Base-by-base conservation (phyloP, 2,113 vertebrate species). In the Callopanchax toddi region DNA sequence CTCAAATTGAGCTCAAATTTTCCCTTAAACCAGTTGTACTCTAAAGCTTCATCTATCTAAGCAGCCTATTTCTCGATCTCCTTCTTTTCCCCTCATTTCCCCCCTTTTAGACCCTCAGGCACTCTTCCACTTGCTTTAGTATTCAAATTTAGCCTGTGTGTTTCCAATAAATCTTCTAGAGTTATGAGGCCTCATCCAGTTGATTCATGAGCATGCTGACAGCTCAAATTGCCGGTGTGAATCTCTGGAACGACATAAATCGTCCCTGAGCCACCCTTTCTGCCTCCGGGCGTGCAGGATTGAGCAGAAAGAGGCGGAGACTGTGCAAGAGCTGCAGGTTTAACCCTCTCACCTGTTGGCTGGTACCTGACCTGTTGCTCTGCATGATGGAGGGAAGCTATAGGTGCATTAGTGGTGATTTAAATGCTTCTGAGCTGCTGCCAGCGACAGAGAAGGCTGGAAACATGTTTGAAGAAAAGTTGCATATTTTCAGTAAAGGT, bases 191-290 rank as follows among this genome's bases (percentile, higher is more conserved):
- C 89, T 89, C 90, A 83, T 83, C 88, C 77, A 71, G 82, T 67
- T 92, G 92, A 93, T 92, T 93, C 88, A 93, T 89, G 86, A 85
- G 78, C 73, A 40, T 3, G 61, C 59, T 92, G 92, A 93, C 92
- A 92, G 88, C 77, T 90, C 79, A 87, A 92, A 93, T 92, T 92
- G 89, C 87, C 18, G 57, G 90, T 92, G 91, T 90, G 88, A 90
- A 89, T 92, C 85, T 71, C 83, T 92, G 91, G 91, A 92, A 86
- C 12, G 70, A 81, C 88, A 92, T 92, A 60, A 93, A 82, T 89
- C 72, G 49, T 63, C 61, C 60, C 67, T 8, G 40, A 73, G 80
- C 80, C 75, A 66, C 72, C 74, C 72, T 72, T 20, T 69, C 25
- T 55, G 73, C 71, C 86, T 71, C 25, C 21, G 74, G 83, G 86